Evolutionary conservation across 2,888 invertebrate genomes (phyloP).

Genomic region (Abrostola triplasia): DNA sequence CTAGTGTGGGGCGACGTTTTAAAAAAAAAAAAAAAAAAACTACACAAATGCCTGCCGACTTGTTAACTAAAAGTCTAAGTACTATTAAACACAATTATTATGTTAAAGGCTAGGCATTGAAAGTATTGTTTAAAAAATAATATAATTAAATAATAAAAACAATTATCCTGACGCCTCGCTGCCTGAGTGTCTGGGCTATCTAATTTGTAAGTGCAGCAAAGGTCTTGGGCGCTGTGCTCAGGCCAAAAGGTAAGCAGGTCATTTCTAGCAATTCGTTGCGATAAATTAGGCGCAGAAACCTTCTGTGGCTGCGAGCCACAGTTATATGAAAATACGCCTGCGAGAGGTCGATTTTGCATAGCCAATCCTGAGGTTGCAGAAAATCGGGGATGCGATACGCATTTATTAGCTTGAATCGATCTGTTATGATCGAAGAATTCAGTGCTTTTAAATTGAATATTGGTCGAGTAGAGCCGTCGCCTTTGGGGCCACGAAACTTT

Average conservation of each 20-base stretch:
- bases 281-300: constrained; percentile 50
- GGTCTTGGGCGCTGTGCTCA: constrained; percentile 52
- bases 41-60: constrained; percentile 22
- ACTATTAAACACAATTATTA: too few relatives aligned
- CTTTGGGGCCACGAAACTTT: not conserved
- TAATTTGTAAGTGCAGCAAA: constrained; percentile 21
- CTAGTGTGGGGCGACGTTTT: too few relatives aligned
- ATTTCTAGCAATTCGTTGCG: constrained; percentile 20
- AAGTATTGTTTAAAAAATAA: too few relatives aligned
- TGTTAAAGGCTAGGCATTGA: too few relatives aligned
- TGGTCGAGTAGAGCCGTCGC: not conserved
- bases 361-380: constrained; percentile 49
- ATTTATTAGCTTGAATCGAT: constrained; percentile 50
- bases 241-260: constrained; percentile 59
- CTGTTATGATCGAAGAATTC: constrained; percentile 44
- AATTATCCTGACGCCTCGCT: too few relatives aligned
- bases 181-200: constrained; percentile 11
- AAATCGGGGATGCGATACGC: constrained; percentile 48
- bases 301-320: constrained; percentile 35
- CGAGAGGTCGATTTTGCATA: constrained; percentile 50
- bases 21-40: too few relatives aligned
- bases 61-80: constrained; percentile 18
- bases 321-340: constrained; percentile 53
- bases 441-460: constrained; percentile 14
- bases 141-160: too few relatives aligned